Evolutionary conservation across 2,888 invertebrate genomes (phyloP), one percentile per base, ranked within the genome.

Genomic region (Cistogaster globosa): DNA sequence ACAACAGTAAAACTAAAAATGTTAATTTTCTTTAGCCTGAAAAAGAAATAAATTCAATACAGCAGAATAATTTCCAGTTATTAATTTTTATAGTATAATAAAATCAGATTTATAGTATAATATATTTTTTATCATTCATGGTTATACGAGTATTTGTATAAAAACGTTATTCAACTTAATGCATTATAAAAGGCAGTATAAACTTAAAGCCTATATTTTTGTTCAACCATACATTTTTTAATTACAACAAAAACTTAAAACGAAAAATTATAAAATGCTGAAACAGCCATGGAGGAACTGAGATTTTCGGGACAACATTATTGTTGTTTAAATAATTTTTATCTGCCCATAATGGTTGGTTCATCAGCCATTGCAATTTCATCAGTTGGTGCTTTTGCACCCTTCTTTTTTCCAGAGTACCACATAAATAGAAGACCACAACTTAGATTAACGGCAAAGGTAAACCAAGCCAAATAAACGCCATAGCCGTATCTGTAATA

Each of bases 361-460:
- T 97, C 97, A 89, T 97, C 97, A 7, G 96, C 97, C 95, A 96
- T 95, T 0, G 96, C 97, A 55, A 96, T 93, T 90, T 97, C 96
- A 87, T 96, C 96, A n/a, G 95, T 96, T 6, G 96, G 96, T 0
- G 97, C 97, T 89, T 96, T 96, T 87, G 95, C 95, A 0, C 97
- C 96, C 93, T 97, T 97, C 92, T 96, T 95, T 91, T 97, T 97
- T 80, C 96, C 95, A 0, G 97, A 97, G 91, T 95, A 96, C 93
- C 96, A 94, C 88, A 97, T 94, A 91, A 97, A 97, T 71, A 95
- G 94, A 12, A 95, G 93, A 1, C 96, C 96, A 14, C 96, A 94
- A 55, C 94, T 90, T 12, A 96, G 90, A 91, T 96, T 96, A 68
- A 95, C 93, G 32, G 94, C 93, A 80, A 97, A 96, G 1, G 96